Percentiles rank a stretch among this genome's conserved stretches.
These are phyloP conservation scores for Erethizon dorsatum DNA, from an alignment of 2,797 vertebrate species.

Conservation along the genomic window DNA sequence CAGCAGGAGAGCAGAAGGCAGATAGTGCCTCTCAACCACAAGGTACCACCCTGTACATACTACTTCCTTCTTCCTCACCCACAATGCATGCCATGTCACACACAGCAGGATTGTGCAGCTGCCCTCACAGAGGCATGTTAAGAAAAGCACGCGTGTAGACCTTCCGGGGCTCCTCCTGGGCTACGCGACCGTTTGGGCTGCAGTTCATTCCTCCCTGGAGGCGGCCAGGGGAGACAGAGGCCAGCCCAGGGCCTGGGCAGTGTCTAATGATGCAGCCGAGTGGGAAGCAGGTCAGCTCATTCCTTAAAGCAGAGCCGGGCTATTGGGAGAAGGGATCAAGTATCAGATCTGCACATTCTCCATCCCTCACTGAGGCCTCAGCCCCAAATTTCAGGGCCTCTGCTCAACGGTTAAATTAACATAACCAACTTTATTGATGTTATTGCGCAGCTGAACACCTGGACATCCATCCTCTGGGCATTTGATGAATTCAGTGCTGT, in stretches of 20 bases:
- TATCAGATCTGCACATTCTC: constrained; percentile 73
- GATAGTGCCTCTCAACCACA: not conserved
- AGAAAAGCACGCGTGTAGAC: not conserved
- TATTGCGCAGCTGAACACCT: constrained; percentile 83
- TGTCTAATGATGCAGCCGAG: constrained; percentile 59
- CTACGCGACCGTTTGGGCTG: not conserved
- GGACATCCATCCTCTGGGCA: constrained; percentile 74
- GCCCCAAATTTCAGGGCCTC: constrained; percentile 84
- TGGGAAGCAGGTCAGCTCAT: constrained; percentile 57
- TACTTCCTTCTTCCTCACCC: not conserved
- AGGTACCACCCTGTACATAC: not conserved
- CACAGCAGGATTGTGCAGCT: not conserved
- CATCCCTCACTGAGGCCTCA: constrained; percentile 78
- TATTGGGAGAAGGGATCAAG: constrained; percentile 75
- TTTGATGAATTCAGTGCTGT: no score
- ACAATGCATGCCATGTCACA: not conserved
- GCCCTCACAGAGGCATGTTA: not conserved
- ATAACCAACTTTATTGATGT: constrained; percentile 86
- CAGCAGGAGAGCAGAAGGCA: not conserved
- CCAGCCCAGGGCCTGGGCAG: not conserved
- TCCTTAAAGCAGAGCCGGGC: constrained; percentile 53
- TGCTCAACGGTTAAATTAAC: constrained; percentile 86
- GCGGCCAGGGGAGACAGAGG: constrained; percentile 12
- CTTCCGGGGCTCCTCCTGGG: constrained; percentile 30
- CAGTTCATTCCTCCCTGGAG: constrained; percentile 50